Evolutionary conservation across 2,113 vertebrate genomes (phyloP).

Genomic region (Lepidothrix coronata): DNA sequence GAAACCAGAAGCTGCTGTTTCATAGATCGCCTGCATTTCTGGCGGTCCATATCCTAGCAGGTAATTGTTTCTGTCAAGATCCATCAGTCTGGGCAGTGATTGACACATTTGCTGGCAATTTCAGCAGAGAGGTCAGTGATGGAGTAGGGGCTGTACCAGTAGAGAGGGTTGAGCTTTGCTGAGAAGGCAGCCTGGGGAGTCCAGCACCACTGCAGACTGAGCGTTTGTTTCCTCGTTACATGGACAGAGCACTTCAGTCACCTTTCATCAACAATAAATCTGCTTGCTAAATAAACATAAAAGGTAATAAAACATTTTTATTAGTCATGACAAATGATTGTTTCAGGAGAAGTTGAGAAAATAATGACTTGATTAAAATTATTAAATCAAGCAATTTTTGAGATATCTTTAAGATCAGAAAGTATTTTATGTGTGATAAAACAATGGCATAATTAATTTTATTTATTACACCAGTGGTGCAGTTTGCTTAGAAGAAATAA

Average conservation of each 20-base stretch:
- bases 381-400: constrained; percentile 20
- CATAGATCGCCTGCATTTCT: not conserved
- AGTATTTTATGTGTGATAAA: not conserved
- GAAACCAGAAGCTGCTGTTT: not conserved
- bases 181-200: not conserved
- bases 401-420: not conserved
- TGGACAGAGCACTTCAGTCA: not conserved
- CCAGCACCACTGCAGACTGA: rapidly evolving
- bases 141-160: not conserved
- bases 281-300: not conserved
- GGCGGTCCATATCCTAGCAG: not conserved
- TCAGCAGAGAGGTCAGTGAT: not conserved
- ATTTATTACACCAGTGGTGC: not conserved
- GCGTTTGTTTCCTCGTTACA: not conserved
- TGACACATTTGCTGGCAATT: not conserved
- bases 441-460: not conserved
- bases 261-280: not conserved
- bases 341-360: not conserved
- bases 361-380: not conserved
- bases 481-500: constrained; percentile 19
- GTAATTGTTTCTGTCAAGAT: not conserved
- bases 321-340: not conserved
- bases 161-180: not conserved
- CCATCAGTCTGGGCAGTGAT: not conserved
- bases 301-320: constrained; percentile 13